Conservation (phyloP, 2,113 vertebrate species). For the Heterotis niloticus region DNA sequence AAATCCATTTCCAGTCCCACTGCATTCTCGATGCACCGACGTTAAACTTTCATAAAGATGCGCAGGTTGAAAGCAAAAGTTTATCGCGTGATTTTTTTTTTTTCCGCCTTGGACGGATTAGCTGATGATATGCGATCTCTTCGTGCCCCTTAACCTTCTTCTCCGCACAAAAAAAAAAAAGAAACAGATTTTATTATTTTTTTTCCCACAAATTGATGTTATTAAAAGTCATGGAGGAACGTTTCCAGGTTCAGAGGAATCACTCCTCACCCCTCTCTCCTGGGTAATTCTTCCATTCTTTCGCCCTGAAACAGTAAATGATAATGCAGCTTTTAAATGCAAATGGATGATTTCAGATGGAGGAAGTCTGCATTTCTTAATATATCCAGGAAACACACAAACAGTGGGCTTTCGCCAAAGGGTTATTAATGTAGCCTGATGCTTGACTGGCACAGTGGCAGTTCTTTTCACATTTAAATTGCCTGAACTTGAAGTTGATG, state of each 20-base stretch:
- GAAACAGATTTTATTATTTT: background rate
- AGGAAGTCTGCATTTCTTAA: conserved; percentile 34
- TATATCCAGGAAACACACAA: conserved; percentile 30
- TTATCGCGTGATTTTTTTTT: background rate
- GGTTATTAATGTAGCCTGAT: conserved; percentile 30
- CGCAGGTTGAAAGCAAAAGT: background rate
- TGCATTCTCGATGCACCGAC: background rate
- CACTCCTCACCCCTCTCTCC: conserved; percentile 10
- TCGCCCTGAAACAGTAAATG: conserved; percentile 36
- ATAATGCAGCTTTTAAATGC: conserved; percentile 40
- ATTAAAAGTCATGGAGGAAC: conserved; percentile 33
- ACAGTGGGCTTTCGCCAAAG: conserved; percentile 30
- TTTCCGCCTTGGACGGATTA: conserved; percentile 8
- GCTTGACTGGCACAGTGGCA: conserved; percentile 15
- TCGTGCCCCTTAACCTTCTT: conserved; percentile 21
- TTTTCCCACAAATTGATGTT: conserved; percentile 24
- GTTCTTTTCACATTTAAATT: conserved; percentile 27
- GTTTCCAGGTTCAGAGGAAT: conserved; percentile 31
- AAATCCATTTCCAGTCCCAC: background rate
- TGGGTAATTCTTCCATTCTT: conserved; percentile 26
- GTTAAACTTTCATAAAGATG: no score
- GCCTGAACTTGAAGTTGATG: conserved; percentile 26
- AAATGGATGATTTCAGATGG: conserved; percentile 33
- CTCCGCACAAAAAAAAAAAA: background rate
- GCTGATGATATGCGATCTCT: background rate